phyloP scores from a whole-genome alignment of 2,113 vertebrate genomes.

The Aramus guarauna region DNA sequence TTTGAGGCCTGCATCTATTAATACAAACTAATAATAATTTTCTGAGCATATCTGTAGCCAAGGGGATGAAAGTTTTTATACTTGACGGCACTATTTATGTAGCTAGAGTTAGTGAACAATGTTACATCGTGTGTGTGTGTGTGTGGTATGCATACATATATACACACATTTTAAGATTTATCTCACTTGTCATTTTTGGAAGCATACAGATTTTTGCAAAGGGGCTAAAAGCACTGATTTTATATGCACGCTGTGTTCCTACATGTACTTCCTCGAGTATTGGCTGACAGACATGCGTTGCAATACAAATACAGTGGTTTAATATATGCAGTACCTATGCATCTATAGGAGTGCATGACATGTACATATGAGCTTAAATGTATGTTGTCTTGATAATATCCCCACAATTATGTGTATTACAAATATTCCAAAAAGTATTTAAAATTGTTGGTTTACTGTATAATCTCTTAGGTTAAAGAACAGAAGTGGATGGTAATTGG shows the following conservation, averaged over 20 bases:
- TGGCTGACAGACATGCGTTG: neutral
- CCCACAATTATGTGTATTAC: neutral
- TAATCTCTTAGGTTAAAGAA: neutral
- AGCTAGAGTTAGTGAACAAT: neutral
- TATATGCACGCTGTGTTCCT: neutral
- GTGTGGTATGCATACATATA: no score
- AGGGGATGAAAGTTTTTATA: slow-evolving; percentile 67
- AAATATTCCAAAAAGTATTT: neutral
- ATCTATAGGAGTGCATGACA: neutral
- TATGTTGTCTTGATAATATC: neutral
- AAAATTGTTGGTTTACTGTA: neutral
- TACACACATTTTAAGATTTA: neutral
- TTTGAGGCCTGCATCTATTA: slow-evolving; percentile 97
- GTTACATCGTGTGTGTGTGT: neutral
- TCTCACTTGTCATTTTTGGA: neutral
- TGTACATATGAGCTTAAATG: neutral
- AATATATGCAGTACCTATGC: neutral
- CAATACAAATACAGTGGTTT: neutral
- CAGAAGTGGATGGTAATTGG: neutral
- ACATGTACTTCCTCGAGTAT: neutral
- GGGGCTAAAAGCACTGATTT: neutral
- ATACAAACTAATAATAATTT: slow-evolving; percentile 96
- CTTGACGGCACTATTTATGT: slow-evolving; percentile 15
- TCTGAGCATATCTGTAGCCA: slow-evolving; percentile 77
- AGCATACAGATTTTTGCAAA: neutral